phyloP scores from a whole-genome alignment of 1,140 invertebrate species.

The Drosophila prosaltans region DNA sequence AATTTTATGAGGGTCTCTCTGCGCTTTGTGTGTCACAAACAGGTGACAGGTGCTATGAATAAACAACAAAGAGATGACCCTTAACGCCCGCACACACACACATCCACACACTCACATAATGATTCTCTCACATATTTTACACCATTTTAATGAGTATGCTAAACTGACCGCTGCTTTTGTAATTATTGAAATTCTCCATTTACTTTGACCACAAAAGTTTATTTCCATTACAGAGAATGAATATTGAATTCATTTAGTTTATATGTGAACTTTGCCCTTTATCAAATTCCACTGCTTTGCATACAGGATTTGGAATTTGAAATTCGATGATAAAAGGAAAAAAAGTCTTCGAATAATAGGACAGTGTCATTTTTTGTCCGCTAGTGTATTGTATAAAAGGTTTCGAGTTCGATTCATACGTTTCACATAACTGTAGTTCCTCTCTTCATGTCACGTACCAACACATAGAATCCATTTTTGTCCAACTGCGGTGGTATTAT shows the following conservation, averaged over 20 bases:
- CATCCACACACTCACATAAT: not conserved
- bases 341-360: too few relatives aligned
- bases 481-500: too few relatives aligned
- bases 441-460: not conserved
- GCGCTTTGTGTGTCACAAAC: not conserved
- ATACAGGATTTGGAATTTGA: too few relatives aligned
- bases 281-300: too few relatives aligned
- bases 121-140: too few relatives aligned
- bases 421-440: not conserved
- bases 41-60: conserved; percentile 24
- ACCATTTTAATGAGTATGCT: conserved; percentile 23
- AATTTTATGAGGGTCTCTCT: not conserved
- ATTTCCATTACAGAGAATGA: conserved; percentile 4
- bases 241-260: conserved; percentile 8
- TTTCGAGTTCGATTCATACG: not conserved
- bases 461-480: not conserved
- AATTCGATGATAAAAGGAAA: too few relatives aligned
- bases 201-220: not conserved
- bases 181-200: conserved; percentile 9
- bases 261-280: not conserved
- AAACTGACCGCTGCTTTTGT: conserved; percentile 20
- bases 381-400: not conserved
- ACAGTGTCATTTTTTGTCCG: too few relatives aligned
- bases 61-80: conserved; percentile 24
- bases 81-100: not conserved